phyloP scores from a whole-genome alignment of 2,113 vertebrate genomes.

The Odobenus rosmarus region DNA sequence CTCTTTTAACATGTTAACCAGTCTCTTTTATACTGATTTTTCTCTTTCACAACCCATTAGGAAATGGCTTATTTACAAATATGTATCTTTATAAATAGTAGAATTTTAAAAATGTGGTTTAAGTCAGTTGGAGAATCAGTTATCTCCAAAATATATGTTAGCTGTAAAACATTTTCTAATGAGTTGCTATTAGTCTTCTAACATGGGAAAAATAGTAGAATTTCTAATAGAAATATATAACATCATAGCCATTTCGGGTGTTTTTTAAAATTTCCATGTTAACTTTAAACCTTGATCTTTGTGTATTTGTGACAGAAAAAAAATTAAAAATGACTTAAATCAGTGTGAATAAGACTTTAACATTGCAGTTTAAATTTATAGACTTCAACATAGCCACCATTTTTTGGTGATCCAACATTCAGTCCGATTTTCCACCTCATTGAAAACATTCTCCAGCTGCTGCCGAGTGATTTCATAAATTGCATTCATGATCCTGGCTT shows the following conservation, averaged over 20 bases:
- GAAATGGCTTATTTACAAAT: conserved; percentile 39
- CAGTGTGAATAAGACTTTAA: conserved; percentile 62
- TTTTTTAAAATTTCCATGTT: conserved; percentile 48
- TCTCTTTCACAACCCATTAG: conserved; percentile 28
- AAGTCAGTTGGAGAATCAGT: neutral
- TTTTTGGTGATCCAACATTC: conserved; percentile 79
- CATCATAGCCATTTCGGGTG: conserved; percentile 48
- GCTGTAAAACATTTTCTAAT: conserved; percentile 62
- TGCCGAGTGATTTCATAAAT: conserved; percentile 79
- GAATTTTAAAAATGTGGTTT: neutral
- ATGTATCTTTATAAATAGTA: conserved; percentile 25
- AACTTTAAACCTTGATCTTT: conserved; percentile 63
- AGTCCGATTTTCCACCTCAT: conserved; percentile 82
- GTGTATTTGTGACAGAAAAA: conserved; percentile 59
- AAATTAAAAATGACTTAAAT: conserved; percentile 63
- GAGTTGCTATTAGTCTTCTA: conserved; percentile 53
- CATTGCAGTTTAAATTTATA: conserved; percentile 72
- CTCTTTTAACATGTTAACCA: conserved; percentile 7
- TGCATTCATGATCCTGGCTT: conserved; percentile 78
- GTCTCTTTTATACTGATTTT: neutral
- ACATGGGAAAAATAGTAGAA: conserved; percentile 44
- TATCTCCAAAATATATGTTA: conserved; percentile 48
- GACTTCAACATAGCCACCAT: conserved; percentile 72
- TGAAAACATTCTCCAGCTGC: conserved; percentile 83
- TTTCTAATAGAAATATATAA: conserved; percentile 41